Conservation (phyloP, 2,113 vertebrate species). For the Microtus richardsoni region DNA sequence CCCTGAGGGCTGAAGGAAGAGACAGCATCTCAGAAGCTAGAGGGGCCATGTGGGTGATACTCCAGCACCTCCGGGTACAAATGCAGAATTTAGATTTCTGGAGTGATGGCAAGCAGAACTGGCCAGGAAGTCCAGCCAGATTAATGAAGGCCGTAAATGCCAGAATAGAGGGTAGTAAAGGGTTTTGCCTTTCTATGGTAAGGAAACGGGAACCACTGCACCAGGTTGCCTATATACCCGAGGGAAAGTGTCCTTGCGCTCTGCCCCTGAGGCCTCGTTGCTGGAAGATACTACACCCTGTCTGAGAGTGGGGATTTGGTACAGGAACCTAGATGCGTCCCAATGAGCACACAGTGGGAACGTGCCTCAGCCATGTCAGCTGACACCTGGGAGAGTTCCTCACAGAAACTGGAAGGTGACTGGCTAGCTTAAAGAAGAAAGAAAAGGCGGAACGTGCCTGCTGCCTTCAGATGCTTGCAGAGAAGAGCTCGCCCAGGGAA, state of each 20-base stretch:
- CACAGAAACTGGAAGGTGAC: neutral
- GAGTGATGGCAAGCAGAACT: neutral
- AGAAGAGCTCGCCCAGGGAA: fast-evolving
- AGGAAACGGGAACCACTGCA: fast-evolving
- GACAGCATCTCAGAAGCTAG: neutral
- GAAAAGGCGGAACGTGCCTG: fast-evolving
- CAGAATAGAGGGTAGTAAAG: neutral
- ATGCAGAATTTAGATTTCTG: neutral
- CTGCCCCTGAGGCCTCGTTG: neutral
- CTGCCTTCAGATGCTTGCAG: no score
- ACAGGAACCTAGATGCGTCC: fast-evolving
- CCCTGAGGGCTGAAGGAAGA: neutral
- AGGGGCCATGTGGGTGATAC: neutral
- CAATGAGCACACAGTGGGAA: neutral
- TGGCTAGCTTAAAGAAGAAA: neutral
- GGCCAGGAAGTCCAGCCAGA: neutral
- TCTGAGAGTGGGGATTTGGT: neutral
- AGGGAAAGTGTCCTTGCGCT: neutral
- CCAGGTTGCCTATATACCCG: neutral
- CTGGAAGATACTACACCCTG: no score
- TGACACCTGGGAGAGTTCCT: neutral
- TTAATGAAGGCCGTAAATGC: neutral
- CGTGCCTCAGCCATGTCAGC: neutral
- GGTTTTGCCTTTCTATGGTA: neutral
- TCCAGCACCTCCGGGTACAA: fast-evolving